Evolutionary conservation across 64 coral and sea anemone species (phyloP), one percentile per base, ranked within the genome.

Genomic region (Anthopleura sola): DNA sequence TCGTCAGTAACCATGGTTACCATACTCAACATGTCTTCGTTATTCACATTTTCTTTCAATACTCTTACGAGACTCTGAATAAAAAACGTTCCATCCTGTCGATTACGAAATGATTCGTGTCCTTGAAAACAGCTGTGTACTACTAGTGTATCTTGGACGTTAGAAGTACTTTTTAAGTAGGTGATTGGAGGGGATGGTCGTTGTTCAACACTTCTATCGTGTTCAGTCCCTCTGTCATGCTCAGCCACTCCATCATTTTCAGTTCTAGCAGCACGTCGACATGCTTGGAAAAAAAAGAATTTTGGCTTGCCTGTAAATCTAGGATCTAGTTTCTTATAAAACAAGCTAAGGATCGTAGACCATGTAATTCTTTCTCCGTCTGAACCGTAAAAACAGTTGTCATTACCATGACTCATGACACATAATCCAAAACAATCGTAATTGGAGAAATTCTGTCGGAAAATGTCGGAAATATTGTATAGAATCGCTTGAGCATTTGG

Each of bases 321-420:
- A 17, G 0, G 50, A 17, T 1, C 16, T 14, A 17, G 50, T 53
- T 53, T 53, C 50, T 17, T 53, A 53, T 34, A 82, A 62, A 95
- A 95, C 60, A 85, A 75, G 19, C 75, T 28, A 32, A 34, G 37
- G 3, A 95, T 48, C 0, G 66, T 26, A 10, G 62, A 39, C 20
- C 88, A 78, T 10, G 14, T 39, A 24, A 91, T 81, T 15, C 18
- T 53, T 16, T 60, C 37, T 5, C 86, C 86, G 76, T 95, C 93
- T 14, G 56, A 55, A 1, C 84, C 86, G 10, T 75, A 56, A 80
- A 95, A 81, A 20, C 36, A 11, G 0, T 85, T 81, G 6, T 88
- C 86, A n/a, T 82, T 29, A 10, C 93, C 93, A 66, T 91, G 93
- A 49, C 93, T 95, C 93, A 95, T 95, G 9, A 95, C 75, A 29